These are phyloP conservation scores for Trichogramma pretiosum DNA, from an alignment of 1,140 invertebrate species.

Conservation along the genomic window DNA sequence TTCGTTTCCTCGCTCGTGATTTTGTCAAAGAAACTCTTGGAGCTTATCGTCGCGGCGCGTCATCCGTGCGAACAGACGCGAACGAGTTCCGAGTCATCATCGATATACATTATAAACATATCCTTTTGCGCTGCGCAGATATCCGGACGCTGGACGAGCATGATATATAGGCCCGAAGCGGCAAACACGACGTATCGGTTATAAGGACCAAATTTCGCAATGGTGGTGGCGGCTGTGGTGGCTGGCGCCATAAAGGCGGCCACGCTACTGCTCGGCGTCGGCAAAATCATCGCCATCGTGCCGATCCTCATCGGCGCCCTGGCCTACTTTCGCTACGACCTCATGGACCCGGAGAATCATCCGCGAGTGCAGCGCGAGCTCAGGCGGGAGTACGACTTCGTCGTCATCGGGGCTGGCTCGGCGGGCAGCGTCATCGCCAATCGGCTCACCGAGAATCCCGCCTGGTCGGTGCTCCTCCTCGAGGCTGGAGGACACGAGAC, in stretches of 20 bases:
- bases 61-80: too few relatives aligned
- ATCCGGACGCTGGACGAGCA: too few relatives aligned
- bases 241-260: slow-evolving; percentile 59
- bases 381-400: slow-evolving; percentile 66
- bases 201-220: too few relatives aligned
- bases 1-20: too few relatives aligned
- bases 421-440: slow-evolving; percentile 81
- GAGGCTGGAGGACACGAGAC: slow-evolving; percentile 84
- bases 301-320: slow-evolving; percentile 69
- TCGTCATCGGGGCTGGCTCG: slow-evolving; percentile 74
- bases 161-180: too few relatives aligned
- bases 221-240: slow-evolving; percentile 42
- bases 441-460: slow-evolving; percentile 66
- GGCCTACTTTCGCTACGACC: slow-evolving; percentile 76
- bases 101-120: too few relatives aligned
- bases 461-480: slow-evolving; percentile 71
- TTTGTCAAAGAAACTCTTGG: too few relatives aligned
- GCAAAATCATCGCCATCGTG: slow-evolving; percentile 60
- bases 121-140: too few relatives aligned
- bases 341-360: slow-evolving; percentile 75
- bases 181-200: too few relatives aligned
- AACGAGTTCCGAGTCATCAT: too few relatives aligned
- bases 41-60: too few relatives aligned
- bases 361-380: slow-evolving; percentile 58
- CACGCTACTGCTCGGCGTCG: slow-evolving; percentile 56